A percentile compares a stretch with the other conserved stretches of the same genome.
Evolutionary conservation across 2,888 invertebrate genomes (phyloP).

Genomic region (Globia sparganii): DNA sequence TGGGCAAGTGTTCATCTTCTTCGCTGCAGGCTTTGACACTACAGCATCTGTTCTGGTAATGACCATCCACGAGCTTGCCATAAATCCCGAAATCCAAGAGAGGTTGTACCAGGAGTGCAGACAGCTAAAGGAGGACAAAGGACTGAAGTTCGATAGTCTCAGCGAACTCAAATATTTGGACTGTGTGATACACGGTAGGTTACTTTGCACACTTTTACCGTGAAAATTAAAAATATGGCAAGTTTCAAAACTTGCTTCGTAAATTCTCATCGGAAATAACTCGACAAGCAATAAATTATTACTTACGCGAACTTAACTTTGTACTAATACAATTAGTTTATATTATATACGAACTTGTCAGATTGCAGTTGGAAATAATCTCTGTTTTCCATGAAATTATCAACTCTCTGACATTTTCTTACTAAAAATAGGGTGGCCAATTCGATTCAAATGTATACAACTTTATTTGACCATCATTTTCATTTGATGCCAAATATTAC

Average conservation of each 20-base stretch:
- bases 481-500: too few species aligned
- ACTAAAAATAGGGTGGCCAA: neutral
- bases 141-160: slow-evolving; percentile 76
- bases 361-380: neutral
- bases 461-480: too few species aligned
- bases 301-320: neutral
- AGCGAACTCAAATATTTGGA: slow-evolving; percentile 81
- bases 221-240: neutral
- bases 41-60: slow-evolving; percentile 81
- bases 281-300: neutral
- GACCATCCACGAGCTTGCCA: slow-evolving; percentile 82
- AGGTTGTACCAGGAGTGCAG: slow-evolving; percentile 81
- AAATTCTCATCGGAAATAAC: neutral
- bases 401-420: neutral
- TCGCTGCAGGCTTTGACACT: slow-evolving; percentile 87
- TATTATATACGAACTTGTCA: neutral
- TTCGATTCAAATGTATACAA: too few species aligned
- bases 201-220: neutral
- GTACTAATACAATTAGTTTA: neutral
- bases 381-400: neutral
- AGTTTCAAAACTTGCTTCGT: neutral
- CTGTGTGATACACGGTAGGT: slow-evolving; percentile 79
- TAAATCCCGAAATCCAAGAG: slow-evolving; percentile 84
- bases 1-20: slow-evolving; percentile 86
- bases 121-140: slow-evolving; percentile 69